Base-by-base conservation (phyloP, 2,888 invertebrate species). In the Coecobrya sp. region DNA sequence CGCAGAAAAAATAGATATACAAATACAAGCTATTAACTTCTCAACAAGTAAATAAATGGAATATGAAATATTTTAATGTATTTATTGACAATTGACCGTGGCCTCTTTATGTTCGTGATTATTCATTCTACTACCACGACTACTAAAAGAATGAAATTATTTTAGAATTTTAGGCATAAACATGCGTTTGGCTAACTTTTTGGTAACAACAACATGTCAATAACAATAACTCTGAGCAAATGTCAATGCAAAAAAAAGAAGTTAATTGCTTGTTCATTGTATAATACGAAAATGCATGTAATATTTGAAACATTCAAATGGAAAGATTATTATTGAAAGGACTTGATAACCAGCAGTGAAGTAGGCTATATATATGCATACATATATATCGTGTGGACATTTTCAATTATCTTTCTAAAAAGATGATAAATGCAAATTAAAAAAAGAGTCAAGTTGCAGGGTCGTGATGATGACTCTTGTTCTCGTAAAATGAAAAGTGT, bases 11-110 rank as follows among this genome's bases (percentile, higher is more conserved):
- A 25, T 25, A 27, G 0, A 36, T 1, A 36, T 62, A 11, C 25
- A 30, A 68, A 68, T 30, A 68, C 5, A 68, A 11, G 36, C 36
- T 27, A 68, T 8, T 36, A 68, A 68, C 36, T 36, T 27, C 11
- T 25, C 10, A 22, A 4, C 25, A 25, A 62, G 13, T 11, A 68
- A 19, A 59, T 11, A 68, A 19, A 59, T 19, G n/a, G 36, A 68
- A 36, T 36, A 13, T 25, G 4, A 25, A 62, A 36, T n/a, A 36
- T 36, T 68, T 16, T 36, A 27, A 36, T 68, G 36, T 16, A 36
- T 68, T 68, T 68, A 68, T 68, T 68, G 68, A 3, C 36, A n/a
- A 68, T 68, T 68, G 68, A 36, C 68, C 68, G n/a, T 68, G 68
- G 36, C 68, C 68, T 68, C 13, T 25, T 68, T 8, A 25, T 1